Conservation (phyloP, 2,113 vertebrate species). For the Sula dactylatra region DNA sequence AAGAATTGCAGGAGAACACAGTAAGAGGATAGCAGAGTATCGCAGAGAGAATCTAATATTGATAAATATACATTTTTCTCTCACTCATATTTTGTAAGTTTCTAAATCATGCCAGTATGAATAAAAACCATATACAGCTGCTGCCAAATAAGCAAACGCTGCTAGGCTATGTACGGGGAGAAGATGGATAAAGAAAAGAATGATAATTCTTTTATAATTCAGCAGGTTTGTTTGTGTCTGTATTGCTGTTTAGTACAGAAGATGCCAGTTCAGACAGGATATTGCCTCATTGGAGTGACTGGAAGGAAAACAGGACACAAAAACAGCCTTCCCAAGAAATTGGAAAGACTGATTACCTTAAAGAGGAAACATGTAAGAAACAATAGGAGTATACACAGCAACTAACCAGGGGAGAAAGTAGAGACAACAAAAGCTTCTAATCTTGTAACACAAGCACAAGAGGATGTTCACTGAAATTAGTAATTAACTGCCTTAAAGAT, state of each 20-base stretch:
- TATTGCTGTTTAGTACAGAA: background rate
- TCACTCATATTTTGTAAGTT: background rate
- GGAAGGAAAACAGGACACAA: background rate
- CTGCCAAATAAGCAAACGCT: background rate
- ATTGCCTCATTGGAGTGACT: background rate
- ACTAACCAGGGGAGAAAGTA: background rate
- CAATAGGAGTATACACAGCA: background rate
- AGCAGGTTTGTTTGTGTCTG: background rate
- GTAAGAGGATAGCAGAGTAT: background rate
- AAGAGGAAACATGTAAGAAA: background rate
- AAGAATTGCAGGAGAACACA: background rate
- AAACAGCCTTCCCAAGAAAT: background rate
- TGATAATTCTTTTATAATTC: background rate
- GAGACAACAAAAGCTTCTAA: background rate
- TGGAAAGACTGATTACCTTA: background rate
- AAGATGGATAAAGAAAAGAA: background rate
- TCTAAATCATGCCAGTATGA: background rate
- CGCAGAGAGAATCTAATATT: background rate
- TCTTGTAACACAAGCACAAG: background rate
- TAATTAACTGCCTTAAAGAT: background rate
- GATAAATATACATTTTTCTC: background rate
- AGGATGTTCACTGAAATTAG: background rate
- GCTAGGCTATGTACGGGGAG: fast-evolving
- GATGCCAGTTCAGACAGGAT: background rate
- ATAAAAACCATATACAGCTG: background rate